Conservation (phyloP, 2,113 vertebrate genomes). For the Trichechus manatus region DNA sequence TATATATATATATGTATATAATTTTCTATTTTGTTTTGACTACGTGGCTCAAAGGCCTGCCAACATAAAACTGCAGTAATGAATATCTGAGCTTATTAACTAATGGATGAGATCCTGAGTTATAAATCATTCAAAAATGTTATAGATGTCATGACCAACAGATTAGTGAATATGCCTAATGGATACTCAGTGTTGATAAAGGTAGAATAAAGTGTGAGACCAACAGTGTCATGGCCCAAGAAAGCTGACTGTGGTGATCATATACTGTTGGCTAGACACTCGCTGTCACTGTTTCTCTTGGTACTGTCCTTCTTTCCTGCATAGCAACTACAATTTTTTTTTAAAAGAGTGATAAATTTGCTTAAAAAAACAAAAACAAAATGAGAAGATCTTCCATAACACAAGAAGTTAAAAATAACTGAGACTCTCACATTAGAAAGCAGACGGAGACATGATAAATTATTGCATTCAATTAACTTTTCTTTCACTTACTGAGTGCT, state of each 20-base stretch:
- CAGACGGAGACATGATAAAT: constrained; percentile 67
- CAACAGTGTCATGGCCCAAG: background rate
- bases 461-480: constrained; percentile 75
- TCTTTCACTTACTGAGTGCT: constrained; percentile 62
- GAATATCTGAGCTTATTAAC: constrained; percentile 24
- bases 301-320: background rate
- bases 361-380: constrained; percentile 53
- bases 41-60: background rate
- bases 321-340: constrained; percentile 49
- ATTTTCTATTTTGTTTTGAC: constrained; percentile 37
- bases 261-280: background rate
- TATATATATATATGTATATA: constrained; percentile 42
- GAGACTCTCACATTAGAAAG: constrained; percentile 4
- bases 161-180: background rate
- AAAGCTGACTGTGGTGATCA: background rate
- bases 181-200: background rate
- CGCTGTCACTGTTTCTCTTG: constrained; percentile 24
- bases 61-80: constrained; percentile 27
- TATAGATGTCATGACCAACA: background rate
- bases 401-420: constrained; percentile 65
- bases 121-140: constrained; percentile 34
- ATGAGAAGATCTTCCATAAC: constrained; percentile 41
- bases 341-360: constrained; percentile 37
- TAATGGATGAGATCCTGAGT: background rate
- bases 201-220: background rate